Evolutionary conservation across 53 echinoderm and acorn worm species (phyloP).

Genomic region (Pentamera pediparva): DNA sequence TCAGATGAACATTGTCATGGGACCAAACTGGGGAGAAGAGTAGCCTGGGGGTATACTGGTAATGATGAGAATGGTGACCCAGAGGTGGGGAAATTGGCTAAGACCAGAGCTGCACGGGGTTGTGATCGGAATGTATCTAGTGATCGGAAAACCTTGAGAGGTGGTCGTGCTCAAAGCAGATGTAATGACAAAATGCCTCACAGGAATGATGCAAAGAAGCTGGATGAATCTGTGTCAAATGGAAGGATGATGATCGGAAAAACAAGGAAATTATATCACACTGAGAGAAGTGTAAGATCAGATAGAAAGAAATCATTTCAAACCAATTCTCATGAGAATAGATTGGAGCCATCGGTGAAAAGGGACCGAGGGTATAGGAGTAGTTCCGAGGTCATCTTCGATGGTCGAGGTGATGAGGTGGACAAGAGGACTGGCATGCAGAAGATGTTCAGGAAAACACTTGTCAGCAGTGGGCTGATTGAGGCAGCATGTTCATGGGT

Average conservation of each 20-base stretch:
- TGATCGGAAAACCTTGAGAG: too few relatives aligned
- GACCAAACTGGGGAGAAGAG: not conserved
- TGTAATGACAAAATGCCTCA: too few relatives aligned
- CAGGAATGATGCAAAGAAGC: conserved; percentile 26
- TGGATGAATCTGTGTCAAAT: not conserved
- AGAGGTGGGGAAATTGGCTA: not conserved
- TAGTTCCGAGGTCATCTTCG: not conserved
- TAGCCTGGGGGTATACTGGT: not conserved
- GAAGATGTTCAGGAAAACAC: not conserved
- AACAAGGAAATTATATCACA: too few relatives aligned
- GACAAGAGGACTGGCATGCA: not conserved
- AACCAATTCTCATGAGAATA: too few relatives aligned
- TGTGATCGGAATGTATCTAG: not conserved
- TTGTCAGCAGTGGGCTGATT: not conserved
- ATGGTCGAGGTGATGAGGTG: conserved; percentile 15
- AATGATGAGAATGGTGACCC: not conserved
- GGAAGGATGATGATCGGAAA: not conserved
- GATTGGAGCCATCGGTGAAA: too few relatives aligned
- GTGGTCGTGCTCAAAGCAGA: too few relatives aligned
- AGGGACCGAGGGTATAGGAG: too few relatives aligned
- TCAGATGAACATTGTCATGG: too few relatives aligned
- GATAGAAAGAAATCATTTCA: too few relatives aligned
- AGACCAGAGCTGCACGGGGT: not conserved
- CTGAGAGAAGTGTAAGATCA: not conserved
- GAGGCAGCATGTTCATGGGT: not conserved